Base-by-base conservation (phyloP, 2,797 vertebrate species). In the Aplochiton taeniatus region DNA sequence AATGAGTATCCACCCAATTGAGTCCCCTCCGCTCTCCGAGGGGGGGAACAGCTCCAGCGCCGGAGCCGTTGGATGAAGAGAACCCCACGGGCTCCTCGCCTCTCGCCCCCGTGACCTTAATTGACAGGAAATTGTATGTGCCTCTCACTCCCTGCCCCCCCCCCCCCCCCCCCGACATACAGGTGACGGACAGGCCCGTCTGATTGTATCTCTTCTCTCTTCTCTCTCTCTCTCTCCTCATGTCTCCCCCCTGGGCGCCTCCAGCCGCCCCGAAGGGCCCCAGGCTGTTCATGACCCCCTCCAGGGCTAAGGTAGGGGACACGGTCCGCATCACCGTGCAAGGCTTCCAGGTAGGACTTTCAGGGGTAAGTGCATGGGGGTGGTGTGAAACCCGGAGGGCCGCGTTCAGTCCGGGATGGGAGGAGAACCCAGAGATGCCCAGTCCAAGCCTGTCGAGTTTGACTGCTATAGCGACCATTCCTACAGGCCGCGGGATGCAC, bases 251-350 rank as follows among this genome's bases (percentile, higher is more conserved):
- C 63, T 44, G 59, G 14, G 66, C 11, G 74, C 60, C 47, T 66
- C 41, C 91, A 98, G 97, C 95, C 63, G 95, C 96, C 83, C 97
- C 97, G 14, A 98, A 95, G 82, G 97, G 96, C 49, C 97, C 96
- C 20, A 95, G 95, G 90, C 96, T 98, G 58, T 70, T 77, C 0
- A 96, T 98, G 96, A 93, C 89, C 0, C 97, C 97, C 0, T 89
- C 85, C 0, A 92, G 95, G 87, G 96, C 96, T 48, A 96, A 94
- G 0, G 97, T 98, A 0, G 97, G 97, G 73, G 97, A 98, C 88
- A 99, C 97, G 0, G 96, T 98, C 75, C 90, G 95, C 83, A 98
- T 99, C 86, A 86, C 91, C 62, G 95, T 98, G 69, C 94, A 97
- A 62, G 96, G 95, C 62, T 98, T 99, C 88, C 97, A 98, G 97